Base-by-base conservation (phyloP, 2,888 invertebrate species). In the Platycheirus rosarum region DNA sequence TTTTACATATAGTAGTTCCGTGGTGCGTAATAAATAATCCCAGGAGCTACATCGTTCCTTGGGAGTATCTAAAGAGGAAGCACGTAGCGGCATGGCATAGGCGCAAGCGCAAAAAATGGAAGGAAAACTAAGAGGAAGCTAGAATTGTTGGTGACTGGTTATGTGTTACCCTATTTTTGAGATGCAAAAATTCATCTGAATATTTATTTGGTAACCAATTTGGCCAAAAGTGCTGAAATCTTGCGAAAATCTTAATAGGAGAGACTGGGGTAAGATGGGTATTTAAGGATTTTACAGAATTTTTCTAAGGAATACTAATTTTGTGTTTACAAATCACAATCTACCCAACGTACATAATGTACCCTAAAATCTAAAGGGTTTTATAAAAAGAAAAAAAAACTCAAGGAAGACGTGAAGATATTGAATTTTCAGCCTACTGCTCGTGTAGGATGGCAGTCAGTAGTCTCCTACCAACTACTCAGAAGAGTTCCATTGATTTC, bases 1-100 rank as follows among this genome's bases (percentile, higher is more conserved):
- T 80, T 80, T 80, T 32, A 60, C 60, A 70, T 65, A 75, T 65
- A 75, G 75, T 32, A 32, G 69, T 70, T 70, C 65, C 60, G 69
- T 65, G 49, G 53, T 57, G 74, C 63, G 60, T 80, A 80, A 80
- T 80, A 69, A 70, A 80, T 75, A 37, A 63, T 3, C 18, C n/a
- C 35, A 53, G 68, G 74, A 78, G 79, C 63, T 48, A 23, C 63
- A 29, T 14, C 35, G 49, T 48, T 26, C 20, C 23, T 42, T 44
- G 32, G 2, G 44, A 23, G 13, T 42, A 18, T 40, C n/a, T 29
- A 44, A 44, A 60, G 40, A 74, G 68, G 68, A 68, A 63, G 55
- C 62, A 78, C 66, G 66, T 68, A 48, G 13, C 13, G 29, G 7
- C 13, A 14, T 44, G 29, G 16, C 26, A 20, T n/a, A n/a, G n/a